phyloP scores from a whole-genome alignment of 1,140 invertebrate species.

The Popillia japonica region DNA sequence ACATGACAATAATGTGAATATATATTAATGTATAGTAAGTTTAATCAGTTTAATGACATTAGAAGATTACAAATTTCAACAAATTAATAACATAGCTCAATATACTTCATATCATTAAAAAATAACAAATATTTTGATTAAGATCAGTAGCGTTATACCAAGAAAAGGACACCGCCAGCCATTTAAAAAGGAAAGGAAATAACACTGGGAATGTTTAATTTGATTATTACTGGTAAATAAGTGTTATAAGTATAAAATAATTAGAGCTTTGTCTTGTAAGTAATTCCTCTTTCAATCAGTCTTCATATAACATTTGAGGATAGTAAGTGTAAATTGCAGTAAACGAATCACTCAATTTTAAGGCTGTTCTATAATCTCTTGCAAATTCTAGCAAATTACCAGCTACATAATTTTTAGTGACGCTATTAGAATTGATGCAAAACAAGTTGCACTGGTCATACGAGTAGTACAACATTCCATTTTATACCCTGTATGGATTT shows the following conservation, averaged over 20 bases:
- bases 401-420: slow-evolving; percentile 5
- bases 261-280: neutral
- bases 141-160: slow-evolving; percentile 19
- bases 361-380: neutral
- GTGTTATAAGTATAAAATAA: slow-evolving; percentile 32
- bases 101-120: slow-evolving; percentile 16
- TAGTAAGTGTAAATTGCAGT: neutral
- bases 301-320: slow-evolving; percentile 9
- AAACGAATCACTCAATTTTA: neutral
- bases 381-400: no score
- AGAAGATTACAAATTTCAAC: slow-evolving; percentile 35
- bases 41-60: neutral
- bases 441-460: neutral
- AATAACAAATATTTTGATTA: slow-evolving; percentile 36
- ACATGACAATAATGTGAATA: slow-evolving; percentile 6
- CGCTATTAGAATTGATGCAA: neutral
- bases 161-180: slow-evolving; percentile 31
- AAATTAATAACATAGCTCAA: slow-evolving; percentile 33
- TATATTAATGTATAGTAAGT: neutral
- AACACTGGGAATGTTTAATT: slow-evolving; percentile 54
- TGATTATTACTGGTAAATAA: slow-evolving; percentile 38
- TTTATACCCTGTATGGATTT: slow-evolving; percentile 4
- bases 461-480: neutral
- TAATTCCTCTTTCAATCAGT: slow-evolving; percentile 21
- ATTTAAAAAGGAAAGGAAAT: slow-evolving; percentile 41